phyloP scores from a whole-genome alignment of 2,888 invertebrate genomes.

The Fragum sueziense region DNA sequence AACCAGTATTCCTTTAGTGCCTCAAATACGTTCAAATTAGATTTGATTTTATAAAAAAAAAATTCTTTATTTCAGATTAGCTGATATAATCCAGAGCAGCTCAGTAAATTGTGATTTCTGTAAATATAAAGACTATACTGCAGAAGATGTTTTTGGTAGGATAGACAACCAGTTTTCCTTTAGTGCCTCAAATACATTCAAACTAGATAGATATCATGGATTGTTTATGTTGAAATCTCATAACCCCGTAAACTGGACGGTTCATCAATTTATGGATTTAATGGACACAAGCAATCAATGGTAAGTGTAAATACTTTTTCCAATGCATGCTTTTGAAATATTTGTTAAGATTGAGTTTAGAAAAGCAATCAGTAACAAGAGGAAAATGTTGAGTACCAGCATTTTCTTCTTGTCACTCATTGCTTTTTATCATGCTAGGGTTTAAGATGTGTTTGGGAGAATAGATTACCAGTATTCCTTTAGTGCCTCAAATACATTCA shows the following conservation, averaged over 20 bases:
- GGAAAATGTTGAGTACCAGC: too few species aligned
- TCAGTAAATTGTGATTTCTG: constrained; percentile 81
- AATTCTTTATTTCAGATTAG: constrained; percentile 1
- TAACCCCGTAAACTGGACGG: constrained; percentile 80
- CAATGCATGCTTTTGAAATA: too few species aligned
- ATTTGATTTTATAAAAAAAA: too few species aligned
- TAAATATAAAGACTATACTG: constrained; percentile 78
- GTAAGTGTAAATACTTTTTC: constrained; percentile 68
- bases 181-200: constrained; percentile 83
- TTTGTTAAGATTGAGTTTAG: too few species aligned
- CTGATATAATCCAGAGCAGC: constrained; percentile 69
- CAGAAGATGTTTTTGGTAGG: constrained; percentile 82
- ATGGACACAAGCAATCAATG: constrained; percentile 80
- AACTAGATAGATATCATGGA: constrained; percentile 82
- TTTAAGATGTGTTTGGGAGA: constrained; percentile 82
- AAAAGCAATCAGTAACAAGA: too few species aligned
- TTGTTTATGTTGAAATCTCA: constrained; percentile 81
- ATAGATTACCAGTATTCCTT: constrained; percentile 79
- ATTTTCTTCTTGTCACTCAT: too few species aligned
- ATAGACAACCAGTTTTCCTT: constrained; percentile 79
- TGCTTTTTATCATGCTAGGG: too few species aligned
- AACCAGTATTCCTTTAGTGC: constrained; percentile 79
- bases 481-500: constrained; percentile 83
- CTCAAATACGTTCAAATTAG: constrained; percentile 83
- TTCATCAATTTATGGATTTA: constrained; percentile 78